These are phyloP conservation scores for Onthophagus sagittarius DNA, from an alignment of 2,888 invertebrate genomes.

Conservation along the genomic window DNA sequence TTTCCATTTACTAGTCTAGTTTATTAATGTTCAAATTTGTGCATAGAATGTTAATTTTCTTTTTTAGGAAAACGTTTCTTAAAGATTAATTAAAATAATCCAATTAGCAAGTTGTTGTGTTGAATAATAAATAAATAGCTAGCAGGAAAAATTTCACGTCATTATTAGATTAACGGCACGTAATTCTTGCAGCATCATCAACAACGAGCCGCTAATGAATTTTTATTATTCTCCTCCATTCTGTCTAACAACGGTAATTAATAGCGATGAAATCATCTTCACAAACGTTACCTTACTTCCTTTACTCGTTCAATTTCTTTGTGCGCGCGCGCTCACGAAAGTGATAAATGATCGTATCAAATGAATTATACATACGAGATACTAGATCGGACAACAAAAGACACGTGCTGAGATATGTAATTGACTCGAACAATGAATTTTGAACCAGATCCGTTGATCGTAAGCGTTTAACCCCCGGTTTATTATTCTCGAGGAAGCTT, in stretches of 20 bases:
- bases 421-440: background rate
- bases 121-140: background rate
- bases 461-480: background rate
- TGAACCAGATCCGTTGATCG: background rate
- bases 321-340: background rate
- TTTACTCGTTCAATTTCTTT: background rate
- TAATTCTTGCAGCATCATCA: background rate
- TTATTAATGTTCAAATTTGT: background rate
- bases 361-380: background rate
- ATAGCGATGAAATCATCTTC: background rate
- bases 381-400: background rate
- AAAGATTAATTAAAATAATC: background rate
- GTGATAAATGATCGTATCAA: background rate
- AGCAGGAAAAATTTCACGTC: background rate
- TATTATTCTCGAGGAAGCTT: too few relatives aligned
- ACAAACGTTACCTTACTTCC: background rate
- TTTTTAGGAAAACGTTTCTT: too few relatives aligned
- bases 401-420: background rate
- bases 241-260: background rate
- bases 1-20: background rate
- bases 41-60: background rate
- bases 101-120: background rate
- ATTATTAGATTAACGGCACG: background rate
- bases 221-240: background rate
- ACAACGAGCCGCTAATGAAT: background rate